These are phyloP conservation scores for Cephus spinipes DNA, from an alignment of 2,888 invertebrate genomes.

Conservation along the genomic window DNA sequence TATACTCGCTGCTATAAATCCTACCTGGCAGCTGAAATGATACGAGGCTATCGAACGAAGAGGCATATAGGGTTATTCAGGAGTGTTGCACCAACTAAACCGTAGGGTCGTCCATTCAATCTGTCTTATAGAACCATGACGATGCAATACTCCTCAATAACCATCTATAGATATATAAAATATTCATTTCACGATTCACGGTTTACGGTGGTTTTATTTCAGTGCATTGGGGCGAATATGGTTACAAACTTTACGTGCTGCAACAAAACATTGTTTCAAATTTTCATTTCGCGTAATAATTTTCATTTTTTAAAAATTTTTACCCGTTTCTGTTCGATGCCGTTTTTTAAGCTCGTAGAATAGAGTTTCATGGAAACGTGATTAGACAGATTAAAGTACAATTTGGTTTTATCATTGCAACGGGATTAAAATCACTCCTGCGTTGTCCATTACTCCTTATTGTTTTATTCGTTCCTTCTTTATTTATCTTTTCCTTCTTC, in stretches of 20 bases:
- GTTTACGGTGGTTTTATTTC: neutral
- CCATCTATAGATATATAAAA: neutral
- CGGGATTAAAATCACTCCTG: constrained; percentile 37
- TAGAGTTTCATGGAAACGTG: constrained; percentile 11
- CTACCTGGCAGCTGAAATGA: neutral
- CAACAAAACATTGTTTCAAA: neutral
- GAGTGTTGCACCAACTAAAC: too few species aligned
- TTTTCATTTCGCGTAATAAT: neutral
- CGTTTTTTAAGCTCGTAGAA: neutral
- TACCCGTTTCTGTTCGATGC: neutral
- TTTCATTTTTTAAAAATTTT: neutral
- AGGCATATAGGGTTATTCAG: neutral
- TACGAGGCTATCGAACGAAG: neutral
- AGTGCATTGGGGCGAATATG: neutral
- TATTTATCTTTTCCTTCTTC: neutral
- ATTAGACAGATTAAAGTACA: constrained; percentile 41
- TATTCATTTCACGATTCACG: neutral
- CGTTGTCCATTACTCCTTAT: constrained; percentile 2
- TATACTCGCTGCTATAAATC: constrained; percentile 24
- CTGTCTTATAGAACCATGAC: neutral
- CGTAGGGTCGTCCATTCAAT: neutral
- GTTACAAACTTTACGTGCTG: neutral
- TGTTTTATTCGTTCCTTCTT: neutral
- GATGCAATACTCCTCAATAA: too few species aligned
- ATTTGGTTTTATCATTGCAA: constrained; percentile 34